These are phyloP conservation scores for Leptopilina drosophilae DNA, from an alignment of 2,888 invertebrate genomes.

Conservation along the genomic window DNA sequence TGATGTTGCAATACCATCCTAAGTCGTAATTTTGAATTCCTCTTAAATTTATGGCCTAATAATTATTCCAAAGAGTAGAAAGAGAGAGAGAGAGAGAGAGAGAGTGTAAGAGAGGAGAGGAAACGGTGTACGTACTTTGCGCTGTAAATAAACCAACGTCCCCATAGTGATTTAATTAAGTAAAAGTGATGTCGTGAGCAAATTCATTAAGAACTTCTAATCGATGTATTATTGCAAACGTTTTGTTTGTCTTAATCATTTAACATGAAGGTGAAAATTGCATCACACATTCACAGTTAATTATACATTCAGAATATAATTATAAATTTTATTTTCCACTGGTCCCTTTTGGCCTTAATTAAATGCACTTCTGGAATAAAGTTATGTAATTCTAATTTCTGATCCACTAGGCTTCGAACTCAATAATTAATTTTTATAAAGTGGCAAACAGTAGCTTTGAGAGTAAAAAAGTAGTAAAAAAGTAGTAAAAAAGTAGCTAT, in stretches of 20 bases:
- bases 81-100: conserved; percentile 3
- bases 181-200: not conserved
- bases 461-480: too few species aligned
- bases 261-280: conserved; percentile 1
- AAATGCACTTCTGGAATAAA: too few species aligned
- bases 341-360: too few species aligned
- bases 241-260: conserved; percentile 7
- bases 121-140: not conserved
- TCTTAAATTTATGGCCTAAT: conserved; percentile 27
- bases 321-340: too few species aligned
- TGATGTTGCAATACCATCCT: conserved; percentile 29
- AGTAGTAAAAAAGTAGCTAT: too few species aligned
- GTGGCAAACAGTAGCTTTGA: too few species aligned
- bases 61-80: not conserved
- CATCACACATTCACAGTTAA: not conserved
- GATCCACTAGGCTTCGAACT: too few species aligned
- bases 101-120: not conserved
- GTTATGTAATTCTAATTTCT: too few species aligned
- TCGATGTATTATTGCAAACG: conserved; percentile 1
- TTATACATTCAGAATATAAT: too few species aligned
- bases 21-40: conserved; percentile 26
- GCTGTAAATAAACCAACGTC: not conserved
- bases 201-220: conserved; percentile 18
- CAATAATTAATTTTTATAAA: too few species aligned
- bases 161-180: conserved; percentile 7